Base-by-base conservation (phyloP, 1,140 invertebrate species). In the Campoletis sonorensis region DNA sequence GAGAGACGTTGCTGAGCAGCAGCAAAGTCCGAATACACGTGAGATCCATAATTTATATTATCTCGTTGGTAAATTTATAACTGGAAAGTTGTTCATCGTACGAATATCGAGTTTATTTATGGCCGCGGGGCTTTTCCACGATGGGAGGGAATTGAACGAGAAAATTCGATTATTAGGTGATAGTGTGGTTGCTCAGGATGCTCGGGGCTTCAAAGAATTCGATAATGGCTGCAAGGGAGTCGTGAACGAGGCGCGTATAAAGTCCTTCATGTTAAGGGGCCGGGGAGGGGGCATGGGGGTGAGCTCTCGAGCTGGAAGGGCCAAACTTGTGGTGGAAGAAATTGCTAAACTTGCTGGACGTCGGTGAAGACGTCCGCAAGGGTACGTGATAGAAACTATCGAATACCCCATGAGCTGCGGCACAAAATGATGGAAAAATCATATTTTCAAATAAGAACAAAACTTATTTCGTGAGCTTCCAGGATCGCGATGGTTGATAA, bases 121-220 rank as follows among this genome's bases (percentile, higher is more conserved):
- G 61, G n/a, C 61, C 23, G n/a, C 8, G 27, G 21, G 61, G 61
- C 11, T 64, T 64, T 26, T 64, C 61, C 61, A 64, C 23, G n/a
- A 26, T 64, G 61, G 61, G 21, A 64, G 23, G 61, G 61, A 64
- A 64, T 26, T 54, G 61, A 64, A 64, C 61, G 61, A 26, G 61
- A 64, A 64, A 64, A 64, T 64, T 64, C 61, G 61, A 64, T 64
- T 64, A 64, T 64, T 64, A 64, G 61, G 61, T 64, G 61, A 64
- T 64, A 26, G 61, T 64, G 61, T 10, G 61, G n/a, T 26, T 64
- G 61, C 61, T 64, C n/a, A 26, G 23, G 61, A 27, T 64, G 61
- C 23, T 64, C 21, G 23, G 8, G 61, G n/a, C 61, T 23, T 15
- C 21, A 64, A 64, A 64, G 61, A 64, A 64, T 64, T 64, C 61